Base-by-base conservation (phyloP, 1,140 invertebrate species). In the Dreissena polymorpha region DNA sequence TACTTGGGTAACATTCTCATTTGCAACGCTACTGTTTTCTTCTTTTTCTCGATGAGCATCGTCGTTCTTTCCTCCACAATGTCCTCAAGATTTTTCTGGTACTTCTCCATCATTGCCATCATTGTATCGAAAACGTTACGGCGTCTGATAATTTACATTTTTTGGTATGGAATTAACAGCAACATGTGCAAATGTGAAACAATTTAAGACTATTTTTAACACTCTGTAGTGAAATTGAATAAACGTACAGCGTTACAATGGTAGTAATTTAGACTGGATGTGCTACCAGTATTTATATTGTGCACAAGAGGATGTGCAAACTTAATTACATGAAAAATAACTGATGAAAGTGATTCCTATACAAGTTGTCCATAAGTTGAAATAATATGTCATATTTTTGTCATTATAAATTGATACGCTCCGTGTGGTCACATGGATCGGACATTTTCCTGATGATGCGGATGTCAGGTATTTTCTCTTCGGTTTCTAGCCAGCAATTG, bases 101-200 rank as follows among this genome's bases (percentile, higher is more conserved):
- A 98, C 90, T 98, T 97, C 91, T 98, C 97, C 87, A 98, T 94
- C 96, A 98, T 98, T 94, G 97, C 96, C 92, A 98, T 97, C 97
- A 98, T 98, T 23, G 97, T 97, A 91, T 98, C 97, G 49, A 98
- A 96, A 88, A 98, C 97, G 92, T 98, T 98, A 0, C 97, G 96
- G 93, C 98, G 98, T 87, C 97, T 97, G 16, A 10, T 64, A 39
- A 39, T 39, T 2, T 39, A 39, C 39, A 39, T 39, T 39, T 5
- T 5, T 39, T 8, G 3, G 8, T 5, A 39, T 39, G 39, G 39
- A 2, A 39, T 39, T 39, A 39, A 39, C 39, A 39, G 8, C 39
- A 39, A 39, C 8, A 8, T 2, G 8, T 8, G 39, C 39, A 39
- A 39, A 39, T 5, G 3, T n/a, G n/a, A n/a, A n/a, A n/a, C n/a